These are phyloP conservation scores for Vandiemenella viatica DNA, from an alignment of 2,888 invertebrate species.

Conservation along the genomic window DNA sequence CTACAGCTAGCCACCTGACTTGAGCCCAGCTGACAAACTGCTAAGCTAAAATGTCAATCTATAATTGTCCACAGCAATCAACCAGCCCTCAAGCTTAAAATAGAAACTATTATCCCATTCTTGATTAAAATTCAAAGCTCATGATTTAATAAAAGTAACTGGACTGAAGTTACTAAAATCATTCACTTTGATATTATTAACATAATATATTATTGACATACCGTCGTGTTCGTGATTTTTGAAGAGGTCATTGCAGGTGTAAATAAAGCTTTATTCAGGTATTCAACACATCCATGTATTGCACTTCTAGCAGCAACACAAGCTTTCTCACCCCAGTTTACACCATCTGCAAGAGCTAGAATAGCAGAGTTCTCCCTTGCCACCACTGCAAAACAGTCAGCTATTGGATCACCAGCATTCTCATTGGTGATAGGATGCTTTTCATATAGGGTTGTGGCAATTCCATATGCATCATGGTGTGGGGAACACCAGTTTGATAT, in stretches of 20 bases:
- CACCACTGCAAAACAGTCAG: conserved; percentile 71
- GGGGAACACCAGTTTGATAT: conserved; percentile 40
- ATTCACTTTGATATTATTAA: too few relatives aligned
- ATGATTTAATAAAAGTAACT: too few relatives aligned
- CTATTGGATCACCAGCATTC: conserved; percentile 65
- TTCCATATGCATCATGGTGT: conserved; percentile 45
- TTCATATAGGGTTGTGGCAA: conserved; percentile 68
- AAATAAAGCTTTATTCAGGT: conserved; percentile 58
- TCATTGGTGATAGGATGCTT: conserved; percentile 59
- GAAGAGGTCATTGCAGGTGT: conserved; percentile 22
- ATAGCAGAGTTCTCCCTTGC: conserved; percentile 57
- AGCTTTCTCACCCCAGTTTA: conserved; percentile 84
- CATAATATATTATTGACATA: too few relatives aligned
- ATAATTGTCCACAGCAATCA: too few relatives aligned
- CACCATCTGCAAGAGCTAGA: conserved; percentile 73
- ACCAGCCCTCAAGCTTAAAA: too few relatives aligned
- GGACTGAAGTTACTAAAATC: too few relatives aligned
- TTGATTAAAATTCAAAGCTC: too few relatives aligned
- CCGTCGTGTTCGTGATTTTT: conserved; percentile 28
- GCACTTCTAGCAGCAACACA: conserved; percentile 72
- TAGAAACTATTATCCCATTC: too few relatives aligned
- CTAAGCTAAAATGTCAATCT: too few relatives aligned
- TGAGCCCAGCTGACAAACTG: too few relatives aligned
- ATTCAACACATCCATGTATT: conserved; percentile 68
- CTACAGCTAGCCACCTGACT: too few relatives aligned